Conservation (phyloP, 2,113 vertebrate genomes). For the Pelusios castaneus region DNA sequence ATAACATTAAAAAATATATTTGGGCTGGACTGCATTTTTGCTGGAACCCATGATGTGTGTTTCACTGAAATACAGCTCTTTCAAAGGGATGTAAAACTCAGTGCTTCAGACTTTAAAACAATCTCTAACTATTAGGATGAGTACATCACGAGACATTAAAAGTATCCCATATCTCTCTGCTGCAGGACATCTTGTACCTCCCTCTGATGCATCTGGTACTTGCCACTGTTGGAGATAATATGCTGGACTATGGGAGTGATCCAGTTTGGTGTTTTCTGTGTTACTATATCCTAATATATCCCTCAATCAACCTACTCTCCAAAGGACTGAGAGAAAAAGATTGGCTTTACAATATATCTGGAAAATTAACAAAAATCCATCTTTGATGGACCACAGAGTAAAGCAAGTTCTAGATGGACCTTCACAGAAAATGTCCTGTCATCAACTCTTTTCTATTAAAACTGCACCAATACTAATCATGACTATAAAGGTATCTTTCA, state of each 20-base stretch:
- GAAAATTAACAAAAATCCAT: not conserved
- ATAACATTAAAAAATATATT: not conserved
- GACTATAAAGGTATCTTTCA: not conserved
- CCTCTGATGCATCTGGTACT: not conserved
- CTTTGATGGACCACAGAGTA: not conserved
- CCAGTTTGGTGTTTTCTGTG: not conserved
- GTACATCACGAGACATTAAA: not conserved
- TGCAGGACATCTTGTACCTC: not conserved
- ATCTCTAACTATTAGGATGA: not conserved
- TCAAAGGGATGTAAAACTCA: not conserved
- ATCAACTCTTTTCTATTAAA: not conserved
- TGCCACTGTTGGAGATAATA: not conserved
- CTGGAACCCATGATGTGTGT: not conserved
- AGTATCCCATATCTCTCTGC: not conserved
- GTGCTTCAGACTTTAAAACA: not conserved
- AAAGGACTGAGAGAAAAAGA: not conserved
- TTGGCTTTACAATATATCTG: not conserved
- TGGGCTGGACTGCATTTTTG: not conserved
- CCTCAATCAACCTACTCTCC: not conserved
- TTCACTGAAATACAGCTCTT: not conserved
- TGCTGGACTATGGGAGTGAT: not conserved
- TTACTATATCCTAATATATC: not conserved
- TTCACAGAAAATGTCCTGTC: not conserved
- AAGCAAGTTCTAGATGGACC: not conserved
- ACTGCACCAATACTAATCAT: not conserved